phyloP scores from a whole-genome alignment of 2,888 invertebrate genomes.

The Leptothorax acervorum region DNA sequence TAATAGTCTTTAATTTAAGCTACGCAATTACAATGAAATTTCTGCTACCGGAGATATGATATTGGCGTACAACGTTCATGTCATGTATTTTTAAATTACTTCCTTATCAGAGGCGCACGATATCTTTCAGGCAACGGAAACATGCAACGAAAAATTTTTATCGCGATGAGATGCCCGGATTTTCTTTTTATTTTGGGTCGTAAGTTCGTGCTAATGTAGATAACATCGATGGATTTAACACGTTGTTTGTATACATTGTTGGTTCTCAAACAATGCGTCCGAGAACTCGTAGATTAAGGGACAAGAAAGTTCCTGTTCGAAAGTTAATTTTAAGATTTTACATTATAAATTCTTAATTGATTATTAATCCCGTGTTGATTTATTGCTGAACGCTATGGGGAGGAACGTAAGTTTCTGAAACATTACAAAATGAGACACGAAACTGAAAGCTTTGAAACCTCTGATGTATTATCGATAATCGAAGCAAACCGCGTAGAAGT shows the following conservation, averaged over 20 bases:
- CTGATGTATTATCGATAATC: slow-evolving; percentile 34
- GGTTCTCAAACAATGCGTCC: slow-evolving; percentile 6
- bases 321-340: slow-evolving; percentile 12
- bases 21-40: slow-evolving; percentile 21
- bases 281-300: not conserved
- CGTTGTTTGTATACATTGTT: slow-evolving; percentile 24
- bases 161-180: slow-evolving; percentile 23
- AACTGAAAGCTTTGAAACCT: slow-evolving; percentile 24
- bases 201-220: slow-evolving; percentile 50
- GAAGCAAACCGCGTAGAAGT: slow-evolving; percentile 25
- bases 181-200: slow-evolving; percentile 43
- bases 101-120: not conserved
- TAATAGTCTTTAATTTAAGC: slow-evolving; percentile 10
- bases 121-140: slow-evolving; percentile 17
- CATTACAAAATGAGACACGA: slow-evolving; percentile 10
- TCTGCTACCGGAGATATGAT: slow-evolving; percentile 19
- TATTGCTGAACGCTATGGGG: not conserved
- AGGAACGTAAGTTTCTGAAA: slow-evolving; percentile 7
- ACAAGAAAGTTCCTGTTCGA: not conserved
- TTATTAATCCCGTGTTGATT: slow-evolving; percentile 11
- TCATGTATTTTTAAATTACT: slow-evolving; percentile 25
- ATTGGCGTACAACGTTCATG: not conserved
- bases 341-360: not conserved
- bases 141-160: slow-evolving; percentile 43
- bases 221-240: slow-evolving; percentile 42